Base-by-base conservation (phyloP, 2,888 invertebrate genomes). In the Eledona agricola region DNA sequence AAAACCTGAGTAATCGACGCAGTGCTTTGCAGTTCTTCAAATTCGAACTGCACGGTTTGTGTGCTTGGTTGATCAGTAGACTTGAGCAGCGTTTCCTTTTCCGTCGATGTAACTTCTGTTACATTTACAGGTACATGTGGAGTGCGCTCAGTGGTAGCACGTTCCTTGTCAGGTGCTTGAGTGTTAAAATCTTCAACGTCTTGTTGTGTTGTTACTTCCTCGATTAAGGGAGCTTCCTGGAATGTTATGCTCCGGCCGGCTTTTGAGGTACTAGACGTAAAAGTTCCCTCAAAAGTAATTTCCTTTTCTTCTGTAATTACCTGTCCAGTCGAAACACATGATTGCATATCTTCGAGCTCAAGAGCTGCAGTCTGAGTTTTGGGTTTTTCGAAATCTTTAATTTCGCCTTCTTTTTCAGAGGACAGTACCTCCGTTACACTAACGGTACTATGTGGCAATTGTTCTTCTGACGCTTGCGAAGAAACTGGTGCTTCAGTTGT, bases 1-100 rank as follows among this genome's bases (percentile, higher is more conserved):
- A 55, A 3, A 2, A 56, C 43, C 31, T 56, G 37, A 9, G 38
- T 53, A 2, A 57, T 67, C 22, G 70, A 52, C 3, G 64, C 64
- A 9, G 62, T 47, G 34, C 63, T 38, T 72, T 50, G 49, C 60
- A 64, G 49, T 51, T 68, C 64, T 62, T 73, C 72, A 10, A 72
- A 55, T 52, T 69, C 64, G 35, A 71, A 35, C 25, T 63, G 65
- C 10, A 70, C 73, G 19, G 65, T 62, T 43, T 66, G 64, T 6
- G 63, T 58, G 40, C 67, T 66, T 9, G 58, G 58, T 43, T 60
- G 62, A 32, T 60, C 70, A 72, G 17, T 22, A 4, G 45, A 31
- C 19, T 32, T 35, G 26, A 19, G 49, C 6, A 42, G 35, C 7
- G 37, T 64, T 74, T 74, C 61, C 71, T 64, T 63, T 67, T 76